Evolutionary conservation across 1,140 invertebrate species (phyloP).

Genomic region (Planococcus citri): DNA sequence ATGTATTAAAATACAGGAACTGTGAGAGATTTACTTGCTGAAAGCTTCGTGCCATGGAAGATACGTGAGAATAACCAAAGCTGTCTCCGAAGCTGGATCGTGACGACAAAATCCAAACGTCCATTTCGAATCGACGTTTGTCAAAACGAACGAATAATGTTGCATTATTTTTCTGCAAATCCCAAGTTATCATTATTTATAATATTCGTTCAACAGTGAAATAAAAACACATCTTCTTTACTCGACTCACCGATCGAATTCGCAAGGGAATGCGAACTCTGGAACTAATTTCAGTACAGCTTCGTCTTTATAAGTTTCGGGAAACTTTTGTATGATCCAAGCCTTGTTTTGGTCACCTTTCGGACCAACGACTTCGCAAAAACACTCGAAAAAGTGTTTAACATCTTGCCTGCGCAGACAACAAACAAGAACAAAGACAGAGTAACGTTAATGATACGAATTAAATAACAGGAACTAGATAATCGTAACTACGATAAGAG

Average conservation of each 20-base stretch:
- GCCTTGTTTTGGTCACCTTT: constrained; percentile 41
- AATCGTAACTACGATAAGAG: too few species aligned
- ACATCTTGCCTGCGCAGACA: constrained; percentile 66
- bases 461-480: too few species aligned
- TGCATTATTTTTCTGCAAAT: constrained; percentile 44
- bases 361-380: constrained; percentile 62
- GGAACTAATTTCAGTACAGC: constrained; percentile 66
- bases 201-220: background rate
- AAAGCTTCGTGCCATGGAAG: constrained; percentile 93
- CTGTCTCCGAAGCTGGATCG: constrained; percentile 64
- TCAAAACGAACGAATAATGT: constrained; percentile 87
- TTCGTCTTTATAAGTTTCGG: constrained; percentile 55
- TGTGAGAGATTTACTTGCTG: constrained; percentile 76
- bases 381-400: constrained; percentile 66
- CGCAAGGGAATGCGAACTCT: constrained; percentile 74
- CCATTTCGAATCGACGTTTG: constrained; percentile 85
- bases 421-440: too few species aligned
- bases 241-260: constrained; percentile 57
- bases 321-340: constrained; percentile 65
- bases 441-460: too few species aligned
- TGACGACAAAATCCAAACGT: constrained; percentile 91
- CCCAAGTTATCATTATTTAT: background rate
- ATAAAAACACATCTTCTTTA: constrained; percentile 5
- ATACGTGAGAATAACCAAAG: constrained; percentile 66
- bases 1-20: too few species aligned